Evolutionary conservation across 2,888 invertebrate species (phyloP).

Genomic region (Auanema freiburgensis): DNA sequence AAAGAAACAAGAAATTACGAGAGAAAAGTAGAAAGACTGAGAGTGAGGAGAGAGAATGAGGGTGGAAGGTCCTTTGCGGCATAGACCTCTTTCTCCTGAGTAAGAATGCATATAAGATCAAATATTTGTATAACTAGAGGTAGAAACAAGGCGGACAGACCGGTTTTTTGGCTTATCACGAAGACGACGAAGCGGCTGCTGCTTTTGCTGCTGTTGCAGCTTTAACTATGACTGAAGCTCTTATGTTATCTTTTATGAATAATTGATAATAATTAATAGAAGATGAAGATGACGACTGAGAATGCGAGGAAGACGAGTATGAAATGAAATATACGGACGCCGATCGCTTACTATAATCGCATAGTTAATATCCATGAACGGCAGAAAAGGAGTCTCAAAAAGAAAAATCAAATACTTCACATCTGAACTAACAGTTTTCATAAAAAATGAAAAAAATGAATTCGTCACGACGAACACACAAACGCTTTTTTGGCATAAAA

Average conservation of each 20-base stretch:
- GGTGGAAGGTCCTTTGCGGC: conserved; percentile 5
- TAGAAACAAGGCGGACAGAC: conserved; percentile 25
- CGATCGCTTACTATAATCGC: too few relatives aligned
- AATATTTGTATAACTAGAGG: conserved; percentile 24
- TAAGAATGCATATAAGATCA: conserved; percentile 24
- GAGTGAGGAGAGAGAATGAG: conserved; percentile 2
- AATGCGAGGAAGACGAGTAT: neutral
- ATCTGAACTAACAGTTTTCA: conserved; percentile 3
- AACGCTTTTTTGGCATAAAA: conserved; percentile 6
- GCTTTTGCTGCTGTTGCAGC: conserved; percentile 1
- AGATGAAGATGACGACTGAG: too few relatives aligned
- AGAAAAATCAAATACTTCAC: neutral
- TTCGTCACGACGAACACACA: conserved; percentile 14
- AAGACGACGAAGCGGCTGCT: conserved; percentile 13
- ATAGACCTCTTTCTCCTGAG: conserved; percentile 7
- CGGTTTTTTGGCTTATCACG: conserved; percentile 21
- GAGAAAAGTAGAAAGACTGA: neutral
- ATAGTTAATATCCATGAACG: too few relatives aligned
- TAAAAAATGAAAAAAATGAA: conserved; percentile 9
- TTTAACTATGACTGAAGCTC: too few relatives aligned
- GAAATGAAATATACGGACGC: neutral
- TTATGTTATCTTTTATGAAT: too few relatives aligned
- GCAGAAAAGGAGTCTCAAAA: too few relatives aligned
- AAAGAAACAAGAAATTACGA: conserved; percentile 2
- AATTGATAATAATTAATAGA: too few relatives aligned